A percentile compares a stretch with the other conserved stretches of the same genome.
These are phyloP conservation scores for Melanargia galathea DNA, from an alignment of 2,888 invertebrate species.

Conservation along the genomic window DNA sequence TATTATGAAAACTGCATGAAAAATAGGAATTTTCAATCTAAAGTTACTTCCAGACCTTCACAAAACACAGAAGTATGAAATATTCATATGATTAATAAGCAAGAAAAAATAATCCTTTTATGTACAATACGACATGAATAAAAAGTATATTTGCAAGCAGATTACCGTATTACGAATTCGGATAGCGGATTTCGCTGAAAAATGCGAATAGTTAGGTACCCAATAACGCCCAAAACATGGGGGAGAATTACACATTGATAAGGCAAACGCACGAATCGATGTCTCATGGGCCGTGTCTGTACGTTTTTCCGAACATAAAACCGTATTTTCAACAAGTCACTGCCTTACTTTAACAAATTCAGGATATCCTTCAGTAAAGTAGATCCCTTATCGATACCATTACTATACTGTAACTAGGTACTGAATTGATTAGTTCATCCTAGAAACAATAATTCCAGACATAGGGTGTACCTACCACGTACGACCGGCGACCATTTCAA, in stretches of 20 bases:
- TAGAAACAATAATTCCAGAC: slow-evolving; percentile 39
- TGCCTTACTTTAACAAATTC: slow-evolving; percentile 32
- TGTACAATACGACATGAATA: neutral
- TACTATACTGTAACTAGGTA: slow-evolving; percentile 25
- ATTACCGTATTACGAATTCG: neutral
- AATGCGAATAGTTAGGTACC: slow-evolving; percentile 27
- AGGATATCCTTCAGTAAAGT: slow-evolving; percentile 38
- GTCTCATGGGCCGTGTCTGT: slow-evolving; percentile 66
- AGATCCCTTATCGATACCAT: slow-evolving; percentile 33
- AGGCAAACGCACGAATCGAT: slow-evolving; percentile 62
- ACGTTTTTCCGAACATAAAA: slow-evolving; percentile 4
- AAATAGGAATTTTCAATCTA: neutral
- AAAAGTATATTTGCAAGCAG: slow-evolving; percentile 5
- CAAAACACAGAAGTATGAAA: neutral
- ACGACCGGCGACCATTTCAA: slow-evolving; percentile 48
- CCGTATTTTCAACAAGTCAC: slow-evolving; percentile 24
- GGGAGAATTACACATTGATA: slow-evolving; percentile 46
- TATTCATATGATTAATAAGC: neutral
- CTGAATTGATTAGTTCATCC: slow-evolving; percentile 40
- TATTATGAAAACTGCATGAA: neutral
- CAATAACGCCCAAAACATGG: slow-evolving; percentile 42
- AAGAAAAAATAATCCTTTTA: neutral
- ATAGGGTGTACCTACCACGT: slow-evolving; percentile 44
- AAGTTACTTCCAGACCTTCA: neutral
- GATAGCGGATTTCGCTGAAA: slow-evolving; percentile 18